These are phyloP conservation scores for Euzetes globulus DNA, from an alignment of 2,888 invertebrate species.

Conservation along the genomic window DNA sequence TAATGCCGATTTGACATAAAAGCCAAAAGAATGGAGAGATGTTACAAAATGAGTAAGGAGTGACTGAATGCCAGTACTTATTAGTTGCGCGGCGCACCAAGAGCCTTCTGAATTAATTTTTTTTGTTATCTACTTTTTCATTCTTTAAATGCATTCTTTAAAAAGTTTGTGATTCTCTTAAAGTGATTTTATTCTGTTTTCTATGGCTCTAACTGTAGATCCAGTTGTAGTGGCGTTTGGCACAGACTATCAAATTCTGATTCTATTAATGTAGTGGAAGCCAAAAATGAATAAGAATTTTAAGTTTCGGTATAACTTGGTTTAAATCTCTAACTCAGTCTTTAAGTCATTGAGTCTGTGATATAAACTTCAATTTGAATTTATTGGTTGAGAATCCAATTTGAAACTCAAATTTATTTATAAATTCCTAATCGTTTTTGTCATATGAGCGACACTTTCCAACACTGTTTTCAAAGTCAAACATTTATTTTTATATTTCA, in stretches of 20 bases:
- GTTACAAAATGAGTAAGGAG: neutral
- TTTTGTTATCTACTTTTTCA: neutral
- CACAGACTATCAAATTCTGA: constrained; percentile 1
- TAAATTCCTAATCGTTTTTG: constrained; percentile 12
- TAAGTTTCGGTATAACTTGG: neutral
- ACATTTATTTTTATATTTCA: no score
- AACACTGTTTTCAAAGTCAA: neutral
- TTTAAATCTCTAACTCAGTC: neutral
- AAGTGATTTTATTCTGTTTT: neutral
- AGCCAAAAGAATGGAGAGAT: neutral
- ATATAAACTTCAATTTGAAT: neutral
- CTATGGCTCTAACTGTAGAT: neutral
- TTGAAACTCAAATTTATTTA: neutral
- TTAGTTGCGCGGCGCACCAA: neutral
- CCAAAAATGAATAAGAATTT: constrained; percentile 18
- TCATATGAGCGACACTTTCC: neutral
- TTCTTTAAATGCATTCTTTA: constrained; percentile 15
- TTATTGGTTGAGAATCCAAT: neutral
- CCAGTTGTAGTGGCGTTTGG: constrained; percentile 1
- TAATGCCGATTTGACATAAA: neutral
- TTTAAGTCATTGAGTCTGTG: neutral
- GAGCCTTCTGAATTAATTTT: neutral
- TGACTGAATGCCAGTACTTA: neutral
- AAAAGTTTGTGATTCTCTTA: neutral
- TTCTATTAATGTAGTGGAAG: neutral